Base-by-base conservation (phyloP, 92 coral and sea anemone species). In the Epizoanthus stellaris region DNA sequence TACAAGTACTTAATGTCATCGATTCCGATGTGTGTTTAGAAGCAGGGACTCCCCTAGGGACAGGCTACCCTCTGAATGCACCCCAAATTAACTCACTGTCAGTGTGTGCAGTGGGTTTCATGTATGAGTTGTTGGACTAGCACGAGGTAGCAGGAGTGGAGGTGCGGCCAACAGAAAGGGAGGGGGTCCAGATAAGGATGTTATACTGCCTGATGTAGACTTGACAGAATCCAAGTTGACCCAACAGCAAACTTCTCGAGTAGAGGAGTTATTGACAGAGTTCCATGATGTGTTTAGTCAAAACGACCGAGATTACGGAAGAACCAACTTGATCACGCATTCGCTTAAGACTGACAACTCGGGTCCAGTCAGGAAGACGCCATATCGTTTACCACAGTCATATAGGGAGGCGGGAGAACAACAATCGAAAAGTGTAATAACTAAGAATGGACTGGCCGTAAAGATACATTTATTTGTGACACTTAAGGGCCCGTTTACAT, bases 1-100 rank as follows among this genome's bases (percentile, higher is more conserved):
- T 77, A 59, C 82, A 77, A 42, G 82, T 77, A n/a, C 9, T 77
- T 58, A 77, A 77, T 77, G 82, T 77, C 30, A 77, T 42, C 17
- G 56, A 59, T 63, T 25, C 52, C 7, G 77, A 72, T 9, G 56
- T 72, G 77, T 43, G 34, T 23, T 23, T 23, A 23, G 25, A 23
- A 23, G 25, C 25, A 23, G 25, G 25, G 25, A 23, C 25, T 23
- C 25, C 25, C 25, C 25, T 23, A 23, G 25, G 25, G 25, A 23
- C 25, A 23, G 25, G 25, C 25, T 23, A 23, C 70, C 70, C 70
- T 66, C 15, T 66, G 70, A 66, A 66, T 66, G 14, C 43, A 66
- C 70, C 43, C 38, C 39, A 66, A 34, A 3, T 6, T 39, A 66
- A 25, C 20, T n/a, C 36, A 23, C 43, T 66, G 6, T 66, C 42